Conservation (phyloP, 2,797 vertebrate species). For the Enteromius anoplus region DNA sequence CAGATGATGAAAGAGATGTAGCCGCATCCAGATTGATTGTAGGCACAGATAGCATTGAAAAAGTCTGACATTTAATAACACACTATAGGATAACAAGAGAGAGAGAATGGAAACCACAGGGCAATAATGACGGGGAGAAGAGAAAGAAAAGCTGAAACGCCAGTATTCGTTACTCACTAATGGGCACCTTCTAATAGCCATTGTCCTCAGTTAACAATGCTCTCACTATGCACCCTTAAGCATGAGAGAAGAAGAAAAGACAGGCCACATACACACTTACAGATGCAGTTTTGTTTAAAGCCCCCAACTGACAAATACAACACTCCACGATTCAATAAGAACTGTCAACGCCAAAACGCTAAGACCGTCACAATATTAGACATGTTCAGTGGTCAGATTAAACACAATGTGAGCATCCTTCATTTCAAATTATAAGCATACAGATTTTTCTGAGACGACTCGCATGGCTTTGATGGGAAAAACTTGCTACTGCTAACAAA, state of each 20-base stretch:
- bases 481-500: not conserved
- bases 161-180: slow-evolving; percentile 32
- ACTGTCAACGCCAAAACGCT: not conserved
- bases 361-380: not conserved
- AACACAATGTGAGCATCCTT: not conserved
- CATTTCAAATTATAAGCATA: not conserved
- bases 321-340: not conserved
- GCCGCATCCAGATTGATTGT: not conserved
- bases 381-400: not conserved
- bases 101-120: slow-evolving; percentile 5
- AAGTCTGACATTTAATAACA: slow-evolving; percentile 9
- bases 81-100: slow-evolving; percentile 1
- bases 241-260: slow-evolving; percentile 33
- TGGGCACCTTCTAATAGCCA: slow-evolving; percentile 29
- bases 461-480: not conserved
- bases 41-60: not conserved
- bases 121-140: slow-evolving; percentile 1
- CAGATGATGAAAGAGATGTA: not conserved
- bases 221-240: slow-evolving; percentile 37
- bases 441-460: not conserved
- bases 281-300: slow-evolving; percentile 16
- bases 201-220: slow-evolving; percentile 44
- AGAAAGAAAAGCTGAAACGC: slow-evolving; percentile 23
- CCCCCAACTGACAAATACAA: not conserved
- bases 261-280: not conserved